A percentile compares a stretch with the other conserved stretches of the same genome.
Conservation (phyloP, 2,113 vertebrate genomes). For the Felis catus region DNA sequence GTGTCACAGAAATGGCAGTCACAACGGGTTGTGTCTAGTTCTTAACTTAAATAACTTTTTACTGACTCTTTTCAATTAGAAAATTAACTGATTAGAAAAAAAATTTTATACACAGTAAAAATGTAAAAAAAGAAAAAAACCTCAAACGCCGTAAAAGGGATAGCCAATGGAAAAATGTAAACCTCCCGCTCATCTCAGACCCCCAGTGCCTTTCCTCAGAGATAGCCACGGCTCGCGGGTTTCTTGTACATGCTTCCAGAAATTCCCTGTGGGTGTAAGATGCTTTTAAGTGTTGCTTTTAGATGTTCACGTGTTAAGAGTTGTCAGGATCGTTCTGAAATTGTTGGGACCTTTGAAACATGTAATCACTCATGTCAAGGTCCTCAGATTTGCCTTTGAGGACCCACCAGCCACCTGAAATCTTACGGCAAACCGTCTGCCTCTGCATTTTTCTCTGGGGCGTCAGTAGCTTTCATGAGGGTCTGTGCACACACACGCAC, state of each 20-base stretch:
- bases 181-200: background rate
- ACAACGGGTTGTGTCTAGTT: background rate
- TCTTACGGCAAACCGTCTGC: background rate
- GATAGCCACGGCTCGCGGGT: background rate
- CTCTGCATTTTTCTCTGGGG: background rate
- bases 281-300: background rate
- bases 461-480: background rate
- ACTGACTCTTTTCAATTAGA: background rate
- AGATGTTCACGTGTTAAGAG: no score
- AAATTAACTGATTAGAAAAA: background rate
- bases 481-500: background rate
- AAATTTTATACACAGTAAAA: background rate
- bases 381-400: background rate
- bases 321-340: background rate
- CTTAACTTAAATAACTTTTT: background rate
- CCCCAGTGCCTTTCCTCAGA: background rate
- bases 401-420: background rate
- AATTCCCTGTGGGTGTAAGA: background rate
- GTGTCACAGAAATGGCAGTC: background rate
- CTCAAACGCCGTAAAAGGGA: background rate
- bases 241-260: background rate
- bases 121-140: no score
- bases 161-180: background rate
- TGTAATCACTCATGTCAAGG: background rate
- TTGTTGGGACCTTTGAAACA: background rate